These are phyloP conservation scores for Pseudanteris insignis DNA, from an alignment of 2,888 invertebrate species.

Conservation along the genomic window DNA sequence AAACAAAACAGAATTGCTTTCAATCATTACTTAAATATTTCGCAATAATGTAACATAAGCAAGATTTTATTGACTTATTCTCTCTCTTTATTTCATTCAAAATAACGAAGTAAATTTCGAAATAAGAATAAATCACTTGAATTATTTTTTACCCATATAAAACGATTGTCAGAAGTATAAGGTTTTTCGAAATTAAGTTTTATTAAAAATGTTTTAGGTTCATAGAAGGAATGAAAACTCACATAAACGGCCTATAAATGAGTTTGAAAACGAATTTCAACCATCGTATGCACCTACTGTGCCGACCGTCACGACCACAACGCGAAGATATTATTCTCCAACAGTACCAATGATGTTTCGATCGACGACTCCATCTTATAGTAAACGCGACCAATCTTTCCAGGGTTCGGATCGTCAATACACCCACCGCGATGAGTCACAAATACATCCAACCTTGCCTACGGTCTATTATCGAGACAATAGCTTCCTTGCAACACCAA, in stretches of 20 bases:
- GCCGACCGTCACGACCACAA: constrained; percentile 60
- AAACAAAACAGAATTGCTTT: no score
- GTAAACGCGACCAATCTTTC: constrained; percentile 52
- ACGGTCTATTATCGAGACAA: constrained; percentile 26
- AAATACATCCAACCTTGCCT: constrained; percentile 27
- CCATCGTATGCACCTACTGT: constrained; percentile 61
- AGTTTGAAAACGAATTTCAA: constrained; percentile 50
- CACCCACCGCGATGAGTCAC: constrained; percentile 46
- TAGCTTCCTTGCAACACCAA: constrained; percentile 23
- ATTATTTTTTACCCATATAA: no score
- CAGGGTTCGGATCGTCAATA: constrained; percentile 57
- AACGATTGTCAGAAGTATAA: no score
- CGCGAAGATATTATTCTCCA: constrained; percentile 58
- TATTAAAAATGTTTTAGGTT: constrained; percentile 13
- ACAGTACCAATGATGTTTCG: constrained; percentile 57
- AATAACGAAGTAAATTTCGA: no score
- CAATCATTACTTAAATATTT: no score
- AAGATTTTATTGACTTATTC: no score
- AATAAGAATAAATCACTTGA: no score
- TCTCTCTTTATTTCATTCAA: no score
- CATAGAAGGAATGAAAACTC: constrained; percentile 7
- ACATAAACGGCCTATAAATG: constrained; percentile 24
- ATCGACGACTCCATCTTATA: constrained; percentile 51
- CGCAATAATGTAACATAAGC: no score
- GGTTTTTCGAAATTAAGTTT: no score